Conservation (phyloP, 1,140 invertebrate species). For the Ridgeia piscesae region DNA sequence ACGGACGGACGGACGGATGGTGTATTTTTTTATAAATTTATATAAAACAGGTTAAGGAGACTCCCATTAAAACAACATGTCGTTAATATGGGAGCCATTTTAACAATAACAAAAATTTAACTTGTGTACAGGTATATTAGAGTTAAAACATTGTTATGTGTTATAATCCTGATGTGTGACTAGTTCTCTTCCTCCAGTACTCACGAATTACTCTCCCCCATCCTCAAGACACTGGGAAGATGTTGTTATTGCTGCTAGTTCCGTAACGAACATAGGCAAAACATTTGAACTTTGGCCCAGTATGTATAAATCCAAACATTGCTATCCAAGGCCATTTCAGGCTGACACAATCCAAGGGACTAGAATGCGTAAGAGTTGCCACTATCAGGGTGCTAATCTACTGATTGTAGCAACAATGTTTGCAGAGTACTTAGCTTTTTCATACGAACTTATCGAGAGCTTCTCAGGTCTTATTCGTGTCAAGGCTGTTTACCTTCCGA, state of each 20-base stretch:
- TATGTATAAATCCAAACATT: neutral
- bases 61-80: no score
- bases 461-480: neutral
- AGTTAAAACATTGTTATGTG: neutral
- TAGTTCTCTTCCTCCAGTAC: neutral
- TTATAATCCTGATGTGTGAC: neutral
- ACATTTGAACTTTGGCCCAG: neutral
- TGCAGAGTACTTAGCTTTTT: neutral
- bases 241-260: neutral
- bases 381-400: neutral
- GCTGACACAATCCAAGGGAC: neutral
- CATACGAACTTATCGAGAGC: neutral
- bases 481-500: neutral
- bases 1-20: no score
- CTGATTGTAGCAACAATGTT: neutral
- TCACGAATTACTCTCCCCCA: no score
- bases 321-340: neutral
- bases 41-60: no score
- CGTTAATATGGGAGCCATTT: neutral
- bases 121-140: no score
- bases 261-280: no score
- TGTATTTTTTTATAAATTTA: no score
- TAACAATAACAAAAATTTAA: no score
- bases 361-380: neutral
- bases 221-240: no score